A percentile compares a stretch with the other conserved stretches of the same genome.
Evolutionary conservation across 2,888 invertebrate genomes (phyloP).

Genomic region (Glaucopsyche alexis): DNA sequence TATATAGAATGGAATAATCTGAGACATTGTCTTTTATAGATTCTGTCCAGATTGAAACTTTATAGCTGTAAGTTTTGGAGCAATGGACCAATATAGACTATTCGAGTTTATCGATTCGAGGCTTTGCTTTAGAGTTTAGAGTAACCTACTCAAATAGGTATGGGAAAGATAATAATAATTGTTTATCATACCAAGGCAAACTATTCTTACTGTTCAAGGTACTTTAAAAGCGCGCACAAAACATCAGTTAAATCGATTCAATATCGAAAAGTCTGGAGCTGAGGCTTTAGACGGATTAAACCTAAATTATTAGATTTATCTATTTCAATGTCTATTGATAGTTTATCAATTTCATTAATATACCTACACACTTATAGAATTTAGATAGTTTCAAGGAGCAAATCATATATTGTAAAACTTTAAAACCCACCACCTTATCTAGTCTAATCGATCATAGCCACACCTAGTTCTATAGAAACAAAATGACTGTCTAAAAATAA

Average conservation of each 20-base stretch:
- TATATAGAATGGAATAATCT: background rate
- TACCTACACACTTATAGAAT: no score
- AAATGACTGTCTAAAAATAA: conserved; percentile 10
- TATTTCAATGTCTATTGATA: background rate
- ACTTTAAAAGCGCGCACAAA: background rate
- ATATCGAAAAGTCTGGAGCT: background rate
- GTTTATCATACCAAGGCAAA: background rate
- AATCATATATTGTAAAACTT: no score
- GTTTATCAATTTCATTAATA: background rate
- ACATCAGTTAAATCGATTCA: background rate
- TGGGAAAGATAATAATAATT: no score
- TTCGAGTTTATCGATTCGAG: background rate
- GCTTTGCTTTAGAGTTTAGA: background rate
- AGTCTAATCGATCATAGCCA: no score
- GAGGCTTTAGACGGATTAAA: background rate
- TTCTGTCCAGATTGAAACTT: background rate
- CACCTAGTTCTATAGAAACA: background rate
- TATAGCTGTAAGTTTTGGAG: background rate
- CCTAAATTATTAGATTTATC: background rate
- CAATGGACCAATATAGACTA: background rate
- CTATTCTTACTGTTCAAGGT: background rate
- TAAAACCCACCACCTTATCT: no score
- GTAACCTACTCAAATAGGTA: no score
- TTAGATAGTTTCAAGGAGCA: no score
- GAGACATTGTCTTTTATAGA: no score